Percentiles rank a stretch among this genome's conserved stretches.
Conservation (phyloP, 1,140 invertebrate genomes). For the Pseudobourletiella spinata region DNA sequence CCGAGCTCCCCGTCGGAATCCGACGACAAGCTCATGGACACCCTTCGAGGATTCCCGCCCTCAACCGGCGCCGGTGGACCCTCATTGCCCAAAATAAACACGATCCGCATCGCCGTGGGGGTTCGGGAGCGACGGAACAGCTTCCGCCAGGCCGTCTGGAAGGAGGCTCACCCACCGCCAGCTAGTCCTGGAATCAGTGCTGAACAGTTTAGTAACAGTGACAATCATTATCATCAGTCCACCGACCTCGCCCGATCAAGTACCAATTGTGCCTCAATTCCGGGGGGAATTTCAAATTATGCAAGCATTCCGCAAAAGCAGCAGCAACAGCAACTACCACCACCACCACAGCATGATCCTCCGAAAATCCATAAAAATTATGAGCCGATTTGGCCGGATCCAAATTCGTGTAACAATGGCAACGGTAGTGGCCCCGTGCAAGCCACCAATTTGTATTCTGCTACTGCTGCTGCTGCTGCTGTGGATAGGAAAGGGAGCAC, state of each 20-base stretch:
- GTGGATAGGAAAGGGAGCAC: neutral
- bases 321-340: neutral
- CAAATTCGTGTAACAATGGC: neutral
- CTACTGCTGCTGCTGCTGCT: neutral
- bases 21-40: neutral
- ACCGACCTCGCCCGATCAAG: too few species aligned
- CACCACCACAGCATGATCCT: neutral
- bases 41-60: neutral
- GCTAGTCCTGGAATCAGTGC: neutral
- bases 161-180: slow-evolving; percentile 27
- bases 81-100: slow-evolving; percentile 26
- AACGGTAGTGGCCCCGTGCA: neutral
- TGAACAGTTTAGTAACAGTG: neutral
- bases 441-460: neutral
- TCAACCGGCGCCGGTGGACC: neutral
- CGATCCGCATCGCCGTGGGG: slow-evolving; percentile 38
- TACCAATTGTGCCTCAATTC: neutral
- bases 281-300: neutral
- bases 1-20: neutral
- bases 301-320: neutral
- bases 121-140: slow-evolving; percentile 42
- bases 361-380: slow-evolving; percentile 26
- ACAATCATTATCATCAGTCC: neutral
- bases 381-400: slow-evolving; percentile 35
- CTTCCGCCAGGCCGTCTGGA: slow-evolving; percentile 42